Percentiles rank a stretch among this genome's conserved stretches.
phyloP scores from a whole-genome alignment of 2,888 invertebrate species.

The Griposia aprilina region DNA sequence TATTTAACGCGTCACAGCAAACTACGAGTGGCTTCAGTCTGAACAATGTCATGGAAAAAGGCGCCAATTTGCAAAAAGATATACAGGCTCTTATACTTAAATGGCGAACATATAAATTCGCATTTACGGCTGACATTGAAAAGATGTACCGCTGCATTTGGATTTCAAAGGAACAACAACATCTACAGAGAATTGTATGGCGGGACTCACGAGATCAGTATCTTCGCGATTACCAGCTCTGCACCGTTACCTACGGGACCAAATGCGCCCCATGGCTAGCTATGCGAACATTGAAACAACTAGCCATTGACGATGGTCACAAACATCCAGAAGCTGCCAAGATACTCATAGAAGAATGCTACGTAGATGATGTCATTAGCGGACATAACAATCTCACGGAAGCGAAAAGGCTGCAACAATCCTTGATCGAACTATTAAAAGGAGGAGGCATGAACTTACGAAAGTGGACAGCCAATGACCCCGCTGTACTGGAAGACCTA shows the following conservation, averaged over 20 bases:
- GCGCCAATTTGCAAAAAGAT: not conserved
- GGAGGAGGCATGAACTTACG: not conserved
- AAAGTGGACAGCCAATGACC: constrained; percentile 4
- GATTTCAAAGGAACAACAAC: not conserved
- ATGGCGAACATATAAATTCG: not conserved
- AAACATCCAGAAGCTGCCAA: not conserved
- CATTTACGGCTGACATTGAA: not conserved
- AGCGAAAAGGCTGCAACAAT: too few relatives aligned
- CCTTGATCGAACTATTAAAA: too few relatives aligned
- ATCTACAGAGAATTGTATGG: not conserved
- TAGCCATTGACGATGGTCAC: not conserved
- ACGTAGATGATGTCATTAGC: not conserved
- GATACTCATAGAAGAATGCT: not conserved
- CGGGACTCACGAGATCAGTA: too few relatives aligned
- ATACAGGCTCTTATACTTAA: not conserved
- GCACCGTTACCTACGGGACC: too few relatives aligned
- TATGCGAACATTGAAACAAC: not conserved
- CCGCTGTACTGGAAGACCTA: not conserved
- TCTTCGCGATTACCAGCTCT: too few relatives aligned
- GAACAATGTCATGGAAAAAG: too few relatives aligned
- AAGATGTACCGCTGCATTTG: not conserved
- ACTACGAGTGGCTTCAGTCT: too few relatives aligned
- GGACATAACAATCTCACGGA: too few relatives aligned
- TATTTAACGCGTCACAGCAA: not conserved
- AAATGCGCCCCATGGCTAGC: not conserved